A percentile compares a stretch with the other conserved stretches of the same genome.
Evolutionary conservation across 1,140 invertebrate genomes (phyloP).

Genomic region (Temnothorax nylanderi): DNA sequence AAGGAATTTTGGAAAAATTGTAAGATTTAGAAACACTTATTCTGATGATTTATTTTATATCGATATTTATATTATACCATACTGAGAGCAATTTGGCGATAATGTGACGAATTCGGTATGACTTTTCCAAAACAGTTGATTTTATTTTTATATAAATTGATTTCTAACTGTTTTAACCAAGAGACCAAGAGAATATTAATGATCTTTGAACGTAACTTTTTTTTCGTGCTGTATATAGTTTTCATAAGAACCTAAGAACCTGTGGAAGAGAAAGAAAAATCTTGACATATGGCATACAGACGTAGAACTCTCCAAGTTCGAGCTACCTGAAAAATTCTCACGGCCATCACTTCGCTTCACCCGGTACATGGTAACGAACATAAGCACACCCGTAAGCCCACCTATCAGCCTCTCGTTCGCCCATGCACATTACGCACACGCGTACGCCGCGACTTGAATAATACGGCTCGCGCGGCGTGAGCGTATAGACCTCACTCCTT

Average conservation of each 20-base stretch:
- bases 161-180: not conserved
- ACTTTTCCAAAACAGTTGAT: not conserved
- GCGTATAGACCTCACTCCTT: slow-evolving; percentile 65
- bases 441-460: slow-evolving; percentile 64
- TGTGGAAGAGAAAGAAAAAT: not conserved
- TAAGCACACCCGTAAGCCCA: slow-evolving; percentile 67
- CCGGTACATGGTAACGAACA: slow-evolving; percentile 65
- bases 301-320: not conserved
- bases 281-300: not conserved
- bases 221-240: not conserved
- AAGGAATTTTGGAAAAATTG: not conserved
- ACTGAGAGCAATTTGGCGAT: not conserved
- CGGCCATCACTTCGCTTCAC: slow-evolving; percentile 50
- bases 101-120: not conserved
- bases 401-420: slow-evolving; percentile 72
- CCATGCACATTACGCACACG: slow-evolving; percentile 73
- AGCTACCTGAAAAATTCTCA: slow-evolving; percentile 13
- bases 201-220: not conserved
- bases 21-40: not conserved
- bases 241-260: not conserved
- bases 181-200: not conserved
- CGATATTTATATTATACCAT: not conserved
- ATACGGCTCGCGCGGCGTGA: slow-evolving; percentile 60
- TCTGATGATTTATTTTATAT: not conserved
- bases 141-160: not conserved